Evolutionary conservation across 2,797 vertebrate genomes (phyloP).

Genomic region (Masticophis lateralis): DNA sequence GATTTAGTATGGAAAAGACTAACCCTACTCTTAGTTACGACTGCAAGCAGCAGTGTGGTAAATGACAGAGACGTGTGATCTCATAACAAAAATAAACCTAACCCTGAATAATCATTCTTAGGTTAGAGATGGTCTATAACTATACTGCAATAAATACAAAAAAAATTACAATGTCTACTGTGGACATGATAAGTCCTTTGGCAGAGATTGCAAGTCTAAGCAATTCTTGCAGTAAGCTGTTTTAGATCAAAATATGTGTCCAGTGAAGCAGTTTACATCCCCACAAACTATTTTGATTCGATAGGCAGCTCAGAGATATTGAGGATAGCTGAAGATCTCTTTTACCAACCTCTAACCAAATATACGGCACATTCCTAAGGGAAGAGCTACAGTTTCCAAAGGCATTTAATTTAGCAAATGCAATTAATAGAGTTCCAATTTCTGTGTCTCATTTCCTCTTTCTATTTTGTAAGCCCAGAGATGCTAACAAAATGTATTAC

Average conservation of each 20-base stretch:
- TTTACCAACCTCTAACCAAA: constrained; percentile 44
- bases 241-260: constrained; percentile 34
- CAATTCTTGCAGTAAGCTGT: constrained; percentile 52
- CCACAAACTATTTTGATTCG: constrained; percentile 56
- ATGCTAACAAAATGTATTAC: constrained; percentile 60
- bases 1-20: constrained; percentile 4
- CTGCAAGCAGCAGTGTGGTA: constrained; percentile 10
- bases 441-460: background rate
- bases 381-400: constrained; percentile 23
- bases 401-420: constrained; percentile 52
- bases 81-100: constrained; percentile 36
- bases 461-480: constrained; percentile 47
- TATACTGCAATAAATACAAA: constrained; percentile 17
- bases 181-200: constrained; percentile 36
- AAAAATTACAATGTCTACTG: constrained; percentile 32
- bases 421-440: constrained; percentile 56
- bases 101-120: constrained; percentile 23
- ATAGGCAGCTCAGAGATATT: constrained; percentile 37
- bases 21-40: constrained; percentile 7
- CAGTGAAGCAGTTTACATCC: constrained; percentile 43
- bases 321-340: constrained; percentile 48
- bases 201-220: constrained; percentile 43
- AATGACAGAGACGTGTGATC: constrained; percentile 3
- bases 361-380: constrained; percentile 35
- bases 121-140: background rate